Base-by-base conservation (phyloP, 2,888 invertebrate genomes). In the Cancer borealis region DNA sequence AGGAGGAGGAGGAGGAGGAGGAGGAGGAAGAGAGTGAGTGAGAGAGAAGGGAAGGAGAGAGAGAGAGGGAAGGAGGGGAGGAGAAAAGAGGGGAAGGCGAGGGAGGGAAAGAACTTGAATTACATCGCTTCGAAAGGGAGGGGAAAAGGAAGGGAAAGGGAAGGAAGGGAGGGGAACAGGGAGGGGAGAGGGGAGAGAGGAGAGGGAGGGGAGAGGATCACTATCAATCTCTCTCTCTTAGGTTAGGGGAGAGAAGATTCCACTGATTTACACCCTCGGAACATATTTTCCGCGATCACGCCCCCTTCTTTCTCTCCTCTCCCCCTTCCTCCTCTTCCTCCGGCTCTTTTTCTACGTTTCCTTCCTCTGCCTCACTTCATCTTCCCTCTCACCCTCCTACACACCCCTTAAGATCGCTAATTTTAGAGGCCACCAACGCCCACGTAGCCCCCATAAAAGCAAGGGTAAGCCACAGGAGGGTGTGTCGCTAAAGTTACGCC, bases 201-300 rank as follows among this genome's bases (percentile, higher is more conserved):
- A 47, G 21, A 73, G 46, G n/a, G 60, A 66, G 21, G 47, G 26
- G 17, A 26, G 54, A 45, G 46, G 66, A 46, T 73, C 45, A 89
- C 79, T 66, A 89, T 84, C 54, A 46, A 60, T 84, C 79, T 47
- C 49, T 66, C 93, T 93, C 93, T 90, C 73, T 93, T 88, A 45
- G 39, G 45, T 46, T 92, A 45, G 66, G n/a, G 47, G 47, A 30
- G 87, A 66, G 66, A 87, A 92, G 92, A 92, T 88, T 60, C 88
- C 88, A 54, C 73, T 92, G 92, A 92, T 92, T 92, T 92, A 92
- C 92, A 88, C 92, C 21, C 89, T 66, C 54, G 88, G 17, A 26
- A 47, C 73, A 79, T 79, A 79, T 46, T 49, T 92, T 92, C 26
- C 26, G 92, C 73, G 39, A 47, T 39, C 84, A 47, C 26, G 79